phyloP scores from a whole-genome alignment of 2,113 vertebrate species.

The Corydoras maculifer region DNA sequence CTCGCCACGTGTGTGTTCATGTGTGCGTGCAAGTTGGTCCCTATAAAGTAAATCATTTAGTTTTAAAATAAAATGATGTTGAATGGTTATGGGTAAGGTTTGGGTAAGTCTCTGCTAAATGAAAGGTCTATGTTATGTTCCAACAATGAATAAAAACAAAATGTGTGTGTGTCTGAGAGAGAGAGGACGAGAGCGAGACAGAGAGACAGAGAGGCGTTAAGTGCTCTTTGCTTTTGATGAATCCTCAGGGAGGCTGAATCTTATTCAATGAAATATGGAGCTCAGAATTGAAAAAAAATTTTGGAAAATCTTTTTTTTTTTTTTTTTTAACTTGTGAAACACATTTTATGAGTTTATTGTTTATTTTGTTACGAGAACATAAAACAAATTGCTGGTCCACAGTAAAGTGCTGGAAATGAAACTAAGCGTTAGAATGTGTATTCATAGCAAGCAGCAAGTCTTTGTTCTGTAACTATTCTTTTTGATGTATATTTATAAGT shows the following conservation, averaged over 20 bases:
- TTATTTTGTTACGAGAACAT: background rate
- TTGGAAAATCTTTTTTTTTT: background rate
- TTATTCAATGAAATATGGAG: conserved; percentile 12
- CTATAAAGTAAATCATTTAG: no score
- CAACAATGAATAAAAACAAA: no score
- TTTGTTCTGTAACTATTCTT: conserved; percentile 12
- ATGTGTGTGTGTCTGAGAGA: conserved; percentile 11
- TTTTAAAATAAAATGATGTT: no score
- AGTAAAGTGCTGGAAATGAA: conserved; percentile 3
- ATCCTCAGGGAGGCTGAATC: background rate
- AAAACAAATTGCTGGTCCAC: background rate
- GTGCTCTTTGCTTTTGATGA: background rate
- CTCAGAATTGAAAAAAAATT: background rate
- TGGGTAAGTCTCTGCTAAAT: no score
- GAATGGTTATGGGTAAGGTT: no score
- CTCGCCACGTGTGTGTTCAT: background rate
- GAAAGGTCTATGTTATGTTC: no score
- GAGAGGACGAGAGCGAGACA: conserved; percentile 23
- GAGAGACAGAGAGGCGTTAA: conserved; percentile 26
- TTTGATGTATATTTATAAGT: conserved; percentile 6
- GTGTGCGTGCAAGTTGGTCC: background rate
- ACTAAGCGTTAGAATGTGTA: background rate
- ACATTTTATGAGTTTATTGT: conserved; percentile 1
- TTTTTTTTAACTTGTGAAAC: background rate
- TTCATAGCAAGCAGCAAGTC: background rate